Evolutionary conservation across 1,140 invertebrate species (phyloP).

Genomic region (Lordiphosa mommai): DNA sequence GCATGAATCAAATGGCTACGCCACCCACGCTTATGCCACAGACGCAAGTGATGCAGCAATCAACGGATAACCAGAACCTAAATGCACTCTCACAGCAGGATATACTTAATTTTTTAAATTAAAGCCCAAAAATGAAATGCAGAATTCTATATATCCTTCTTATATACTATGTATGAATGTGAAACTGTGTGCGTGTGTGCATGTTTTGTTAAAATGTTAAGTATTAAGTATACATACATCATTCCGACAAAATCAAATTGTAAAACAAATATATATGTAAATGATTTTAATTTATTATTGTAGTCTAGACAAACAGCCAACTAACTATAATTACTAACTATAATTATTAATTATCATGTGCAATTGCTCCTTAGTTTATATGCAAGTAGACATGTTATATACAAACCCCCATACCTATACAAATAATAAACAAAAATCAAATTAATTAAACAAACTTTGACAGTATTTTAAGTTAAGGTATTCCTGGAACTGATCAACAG

Average conservation of each 20-base stretch:
- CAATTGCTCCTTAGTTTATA: slow-evolving; percentile 40
- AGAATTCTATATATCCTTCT: slow-evolving; percentile 27
- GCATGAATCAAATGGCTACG: slow-evolving; percentile 36
- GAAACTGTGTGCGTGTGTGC: slow-evolving; percentile 1
- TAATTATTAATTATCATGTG: slow-evolving; percentile 40
- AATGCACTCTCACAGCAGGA: slow-evolving; percentile 74
- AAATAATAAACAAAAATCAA: too few relatives aligned
- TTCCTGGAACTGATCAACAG: too few relatives aligned
- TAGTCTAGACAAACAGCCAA: slow-evolving; percentile 64
- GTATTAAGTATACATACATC: slow-evolving; percentile 20
- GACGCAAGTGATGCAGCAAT: slow-evolving; percentile 22
- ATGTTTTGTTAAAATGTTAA: slow-evolving; percentile 29
- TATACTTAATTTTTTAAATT: slow-evolving; percentile 76
- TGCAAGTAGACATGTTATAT: too few relatives aligned
- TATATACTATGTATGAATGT: neutral
- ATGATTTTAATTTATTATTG: slow-evolving; percentile 48
- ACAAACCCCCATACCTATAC: too few relatives aligned
- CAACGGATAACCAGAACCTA: slow-evolving; percentile 64
- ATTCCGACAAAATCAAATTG: slow-evolving; percentile 40
- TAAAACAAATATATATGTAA: slow-evolving; percentile 31
- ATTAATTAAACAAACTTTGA: too few relatives aligned
- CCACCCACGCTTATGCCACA: slow-evolving; percentile 47
- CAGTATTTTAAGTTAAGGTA: too few relatives aligned
- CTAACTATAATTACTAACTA: slow-evolving; percentile 31
- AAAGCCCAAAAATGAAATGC: slow-evolving; percentile 37